Base-by-base conservation (phyloP, 2,888 invertebrate genomes). In the Nomada hirtipes region DNA sequence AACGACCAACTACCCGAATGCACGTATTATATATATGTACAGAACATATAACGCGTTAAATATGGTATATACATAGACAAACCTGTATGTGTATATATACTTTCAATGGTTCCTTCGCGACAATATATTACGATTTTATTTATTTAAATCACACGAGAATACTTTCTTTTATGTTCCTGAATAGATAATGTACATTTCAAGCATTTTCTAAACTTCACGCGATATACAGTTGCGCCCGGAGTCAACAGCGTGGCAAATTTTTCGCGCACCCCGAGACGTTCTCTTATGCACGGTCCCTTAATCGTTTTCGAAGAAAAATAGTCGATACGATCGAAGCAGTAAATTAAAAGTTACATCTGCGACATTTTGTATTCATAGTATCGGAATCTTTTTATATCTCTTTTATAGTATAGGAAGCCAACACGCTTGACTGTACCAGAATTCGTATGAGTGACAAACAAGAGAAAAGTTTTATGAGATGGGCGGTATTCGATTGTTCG, bases 1-100 rank as follows among this genome's bases (percentile, higher is more conserved):
- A 85, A 84, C 78, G 79, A 69, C 53, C 15, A 81, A 57, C 65
- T 85, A 84, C 65, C 50, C 26, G 69, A 64, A 53, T 47, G 71
- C 47, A 63, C 61, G 55, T 76, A 79, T 69, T 76, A 72, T 59
- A 80, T 59, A 26, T 26, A 77, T 83, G 78, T 63, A 60, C 29
- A 42, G 59, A 55, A 68, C 47, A 44, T 26, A 42, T 59, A 55
- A 74, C 47, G 53, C 57, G 52, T 67, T 80, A 71, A 74, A 75
- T 72, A 80, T 70, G 50, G 70, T 81, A 82, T 74, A 85, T 83
- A 83, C 69, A 88, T 50, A 64, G 23, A 64, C 57, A 55, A 80
- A 76, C 69, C 60, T 79, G 74, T 83, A 72, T 79, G 63, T 60
- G 47, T 60, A 59, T 23, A 61, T 69, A 63, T 52, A 52, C 11